Evolutionary conservation across 2,113 vertebrate species (phyloP).

Genomic region (Cyprinodon tularosa): DNA sequence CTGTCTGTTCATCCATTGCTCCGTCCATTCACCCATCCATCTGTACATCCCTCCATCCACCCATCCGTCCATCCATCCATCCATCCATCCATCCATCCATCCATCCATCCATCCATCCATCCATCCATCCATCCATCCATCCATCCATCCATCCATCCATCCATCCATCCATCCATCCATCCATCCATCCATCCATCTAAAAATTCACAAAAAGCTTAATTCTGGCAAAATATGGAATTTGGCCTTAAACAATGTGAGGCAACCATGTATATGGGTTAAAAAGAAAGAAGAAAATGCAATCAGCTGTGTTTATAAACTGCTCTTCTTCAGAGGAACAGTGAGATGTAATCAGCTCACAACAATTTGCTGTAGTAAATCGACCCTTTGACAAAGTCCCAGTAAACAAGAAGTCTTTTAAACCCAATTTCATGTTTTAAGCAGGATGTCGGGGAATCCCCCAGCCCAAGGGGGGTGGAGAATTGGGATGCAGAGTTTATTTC

Average conservation of each 20-base stretch:
- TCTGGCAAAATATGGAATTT: not conserved
- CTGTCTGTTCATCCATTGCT: too few relatives aligned
- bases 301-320: too few relatives aligned
- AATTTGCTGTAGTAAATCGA: not conserved
- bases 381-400: conserved; percentile 1
- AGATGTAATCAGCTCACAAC: conserved; percentile 1
- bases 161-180: not conserved
- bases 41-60: not conserved
- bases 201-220: not conserved
- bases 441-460: conserved; percentile 39
- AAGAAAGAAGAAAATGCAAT: too few relatives aligned
- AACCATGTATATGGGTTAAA: too few relatives aligned
- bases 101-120: too few relatives aligned
- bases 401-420: conserved; percentile 25
- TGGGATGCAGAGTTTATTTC: conserved; percentile 38
- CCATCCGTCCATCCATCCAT: not conserved
- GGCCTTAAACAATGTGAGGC: too few relatives aligned
- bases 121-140: not conserved
- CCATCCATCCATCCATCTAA: too few relatives aligned
- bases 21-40: not conserved
- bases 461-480: conserved; percentile 25
- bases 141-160: not conserved
- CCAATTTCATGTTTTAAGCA: conserved; percentile 3
- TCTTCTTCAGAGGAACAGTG: conserved; percentile 2
- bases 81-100: too few relatives aligned